These are phyloP conservation scores for Spinus olivaceus DNA, from an alignment of 2,797 vertebrate species.

Conservation along the genomic window DNA sequence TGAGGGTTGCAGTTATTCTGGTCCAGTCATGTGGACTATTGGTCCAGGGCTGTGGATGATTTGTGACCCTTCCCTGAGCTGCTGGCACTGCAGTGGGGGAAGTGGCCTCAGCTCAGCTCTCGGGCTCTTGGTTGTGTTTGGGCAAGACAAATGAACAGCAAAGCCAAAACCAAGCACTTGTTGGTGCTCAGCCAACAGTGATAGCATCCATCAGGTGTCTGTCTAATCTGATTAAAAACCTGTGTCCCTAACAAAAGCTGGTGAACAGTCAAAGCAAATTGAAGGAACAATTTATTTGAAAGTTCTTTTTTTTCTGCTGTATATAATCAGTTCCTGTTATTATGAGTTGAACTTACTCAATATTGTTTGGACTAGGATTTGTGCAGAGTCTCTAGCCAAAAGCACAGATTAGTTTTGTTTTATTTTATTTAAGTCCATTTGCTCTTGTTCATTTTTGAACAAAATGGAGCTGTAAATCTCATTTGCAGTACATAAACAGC, in stretches of 20 bases:
- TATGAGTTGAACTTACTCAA: neutral
- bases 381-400: neutral
- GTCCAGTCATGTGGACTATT: fast-evolving
- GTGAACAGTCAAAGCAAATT: neutral
- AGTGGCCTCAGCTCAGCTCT: neutral
- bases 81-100: neutral
- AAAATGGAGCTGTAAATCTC: conserved; percentile 29
- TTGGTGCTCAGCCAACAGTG: neutral
- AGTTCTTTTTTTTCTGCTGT: neutral
- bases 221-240: neutral
- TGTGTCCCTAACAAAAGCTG: neutral
- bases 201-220: neutral
- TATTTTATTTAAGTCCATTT: conserved; percentile 46
- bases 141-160: neutral
- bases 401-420: conserved; percentile 35
- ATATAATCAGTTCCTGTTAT: neutral
- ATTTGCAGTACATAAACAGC: neutral
- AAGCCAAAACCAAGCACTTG: neutral
- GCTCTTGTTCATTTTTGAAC: conserved; percentile 21
- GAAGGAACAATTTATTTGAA: neutral
- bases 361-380: neutral
- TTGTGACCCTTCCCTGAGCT: neutral
- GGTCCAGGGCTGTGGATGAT: neutral
- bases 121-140: neutral
- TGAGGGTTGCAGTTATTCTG: neutral